phyloP scores from a whole-genome alignment of 1,140 invertebrate species.

The Drosophila nigrodunni region DNA sequence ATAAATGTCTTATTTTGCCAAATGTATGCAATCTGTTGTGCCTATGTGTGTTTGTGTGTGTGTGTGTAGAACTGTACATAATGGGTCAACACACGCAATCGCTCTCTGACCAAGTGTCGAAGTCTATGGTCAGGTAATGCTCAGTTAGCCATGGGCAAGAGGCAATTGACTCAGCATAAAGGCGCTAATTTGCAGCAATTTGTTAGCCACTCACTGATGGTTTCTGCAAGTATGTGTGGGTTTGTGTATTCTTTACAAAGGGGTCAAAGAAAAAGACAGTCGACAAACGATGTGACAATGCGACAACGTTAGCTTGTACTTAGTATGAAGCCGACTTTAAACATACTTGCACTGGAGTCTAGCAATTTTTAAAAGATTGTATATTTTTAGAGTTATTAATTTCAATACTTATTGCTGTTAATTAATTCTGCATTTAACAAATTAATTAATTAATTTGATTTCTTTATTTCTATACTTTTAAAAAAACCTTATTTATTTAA shows the following conservation, averaged over 20 bases:
- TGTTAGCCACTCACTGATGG: constrained; percentile 54
- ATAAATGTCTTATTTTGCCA: constrained; percentile 42
- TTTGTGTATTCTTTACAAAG: constrained; percentile 15
- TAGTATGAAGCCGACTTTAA: neutral
- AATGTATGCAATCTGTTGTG: constrained; percentile 41
- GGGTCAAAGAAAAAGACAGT: constrained; percentile 16
- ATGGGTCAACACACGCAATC: constrained; percentile 61
- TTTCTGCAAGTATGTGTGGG: neutral
- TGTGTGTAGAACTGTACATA: constrained; percentile 38
- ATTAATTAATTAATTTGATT: too few species aligned
- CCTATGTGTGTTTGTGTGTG: neutral
- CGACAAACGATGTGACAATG: constrained; percentile 43
- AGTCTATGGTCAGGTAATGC: constrained; percentile 43
- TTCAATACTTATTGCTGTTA: too few species aligned
- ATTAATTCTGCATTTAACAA: too few species aligned
- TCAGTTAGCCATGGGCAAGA: constrained; percentile 49
- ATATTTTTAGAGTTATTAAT: too few species aligned
- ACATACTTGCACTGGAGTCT: neutral
- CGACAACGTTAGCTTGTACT: neutral
- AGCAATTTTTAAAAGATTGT: neutral
- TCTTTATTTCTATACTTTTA: too few species aligned
- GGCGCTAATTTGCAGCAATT: constrained; percentile 81
- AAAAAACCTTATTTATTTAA: too few species aligned
- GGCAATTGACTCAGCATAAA: constrained; percentile 59
- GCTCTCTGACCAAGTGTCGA: neutral